These are phyloP conservation scores for Pelusios castaneus DNA, from an alignment of 2,113 vertebrate species.

Conservation along the genomic window DNA sequence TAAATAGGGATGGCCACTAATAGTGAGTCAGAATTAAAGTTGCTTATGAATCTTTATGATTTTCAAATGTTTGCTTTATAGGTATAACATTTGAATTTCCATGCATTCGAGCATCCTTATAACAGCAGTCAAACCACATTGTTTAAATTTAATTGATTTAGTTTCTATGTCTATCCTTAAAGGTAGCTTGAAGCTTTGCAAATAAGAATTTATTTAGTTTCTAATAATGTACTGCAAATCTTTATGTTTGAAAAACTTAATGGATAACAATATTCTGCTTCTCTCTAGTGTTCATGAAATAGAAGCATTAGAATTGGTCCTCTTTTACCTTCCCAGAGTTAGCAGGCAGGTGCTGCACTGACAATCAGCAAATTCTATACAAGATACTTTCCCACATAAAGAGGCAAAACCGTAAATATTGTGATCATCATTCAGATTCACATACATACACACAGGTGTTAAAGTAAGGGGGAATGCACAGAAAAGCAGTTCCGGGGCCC, in stretches of 20 bases:
- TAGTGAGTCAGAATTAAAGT: not conserved
- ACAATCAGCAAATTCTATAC: not conserved
- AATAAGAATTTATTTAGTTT: not conserved
- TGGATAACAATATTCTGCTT: not conserved
- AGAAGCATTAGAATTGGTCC: not conserved
- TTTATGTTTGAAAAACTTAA: not conserved
- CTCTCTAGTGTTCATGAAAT: not conserved
- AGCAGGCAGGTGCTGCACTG: not conserved
- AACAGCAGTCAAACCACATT: accelerated
- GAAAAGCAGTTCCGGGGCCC: too few species aligned
- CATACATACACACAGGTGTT: not conserved
- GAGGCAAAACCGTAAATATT: not conserved
- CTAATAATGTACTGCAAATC: not conserved
- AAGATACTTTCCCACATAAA: not conserved
- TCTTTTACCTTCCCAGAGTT: not conserved
- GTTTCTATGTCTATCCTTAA: accelerated
- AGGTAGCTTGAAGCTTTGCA: accelerated
- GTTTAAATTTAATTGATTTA: not conserved
- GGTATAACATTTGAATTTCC: not conserved
- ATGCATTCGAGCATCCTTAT: accelerated
- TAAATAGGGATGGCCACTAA: accelerated
- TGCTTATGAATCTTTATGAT: accelerated
- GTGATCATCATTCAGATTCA: not conserved
- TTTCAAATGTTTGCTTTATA: accelerated
- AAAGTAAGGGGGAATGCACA: too few species aligned